phyloP scores from a whole-genome alignment of 2,797 vertebrate species.

The Hephaestus fuliginosus region DNA sequence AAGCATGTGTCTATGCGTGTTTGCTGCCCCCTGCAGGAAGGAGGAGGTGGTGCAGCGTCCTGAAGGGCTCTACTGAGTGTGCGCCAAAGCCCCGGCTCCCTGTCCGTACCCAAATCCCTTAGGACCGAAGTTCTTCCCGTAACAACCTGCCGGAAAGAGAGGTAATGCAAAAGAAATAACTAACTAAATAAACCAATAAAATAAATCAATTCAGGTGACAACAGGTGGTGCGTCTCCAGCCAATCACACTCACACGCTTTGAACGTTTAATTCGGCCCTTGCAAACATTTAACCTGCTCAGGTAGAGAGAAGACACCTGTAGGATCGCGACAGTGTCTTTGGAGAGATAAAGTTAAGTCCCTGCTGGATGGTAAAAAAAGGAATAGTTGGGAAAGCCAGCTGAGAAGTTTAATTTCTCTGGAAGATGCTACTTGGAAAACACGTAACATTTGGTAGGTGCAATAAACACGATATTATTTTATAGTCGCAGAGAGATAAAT shows the following conservation, averaged over 20 bases:
- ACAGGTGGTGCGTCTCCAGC: background rate
- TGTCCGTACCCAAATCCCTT: constrained; percentile 95
- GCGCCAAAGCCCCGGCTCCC: constrained; percentile 92
- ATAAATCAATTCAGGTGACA: too few relatives aligned
- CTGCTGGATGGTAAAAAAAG: background rate
- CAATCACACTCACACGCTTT: too few relatives aligned
- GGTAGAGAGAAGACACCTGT: background rate
- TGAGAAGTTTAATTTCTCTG: background rate
- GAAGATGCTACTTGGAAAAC: background rate
- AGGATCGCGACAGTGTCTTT: background rate
- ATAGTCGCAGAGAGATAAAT: background rate
- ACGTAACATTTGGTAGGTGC: background rate
- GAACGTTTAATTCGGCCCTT: background rate
- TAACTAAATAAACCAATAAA: too few relatives aligned
- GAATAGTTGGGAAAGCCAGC: background rate
- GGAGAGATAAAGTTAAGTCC: too few relatives aligned
- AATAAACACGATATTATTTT: background rate
- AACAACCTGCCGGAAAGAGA: constrained; percentile 87
- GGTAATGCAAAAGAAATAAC: background rate
- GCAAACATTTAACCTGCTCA: too few relatives aligned
- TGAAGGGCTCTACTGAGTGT: constrained; percentile 83
- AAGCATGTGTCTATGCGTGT: background rate
- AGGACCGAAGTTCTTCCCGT: constrained; percentile 95
- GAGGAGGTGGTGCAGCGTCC: constrained; percentile 15
- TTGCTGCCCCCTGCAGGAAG: constrained; percentile 37